Evolutionary conservation across 2,888 invertebrate species (phyloP).

Genomic region (Nomada fabriciana): DNA sequence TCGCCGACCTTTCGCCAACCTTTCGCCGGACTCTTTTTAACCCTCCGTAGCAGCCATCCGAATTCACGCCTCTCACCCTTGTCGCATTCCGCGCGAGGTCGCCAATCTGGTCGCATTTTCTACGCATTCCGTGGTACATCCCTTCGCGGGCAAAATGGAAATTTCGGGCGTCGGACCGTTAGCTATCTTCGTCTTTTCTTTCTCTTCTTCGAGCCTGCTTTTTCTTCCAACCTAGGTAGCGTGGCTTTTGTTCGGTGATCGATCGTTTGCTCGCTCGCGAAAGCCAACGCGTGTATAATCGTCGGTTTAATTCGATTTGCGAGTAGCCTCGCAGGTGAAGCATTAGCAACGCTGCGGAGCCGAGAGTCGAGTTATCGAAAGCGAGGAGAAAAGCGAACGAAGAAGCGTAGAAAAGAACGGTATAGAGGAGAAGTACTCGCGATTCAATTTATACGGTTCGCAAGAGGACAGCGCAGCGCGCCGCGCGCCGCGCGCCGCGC

Average conservation of each 20-base stretch:
- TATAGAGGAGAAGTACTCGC: slow-evolving; percentile 41
- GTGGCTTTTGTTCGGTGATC: neutral
- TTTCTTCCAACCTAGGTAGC: neutral
- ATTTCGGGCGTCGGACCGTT: slow-evolving; percentile 38
- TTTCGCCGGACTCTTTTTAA: slow-evolving; percentile 43
- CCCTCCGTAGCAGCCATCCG: slow-evolving; percentile 7
- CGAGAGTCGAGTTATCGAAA: slow-evolving; percentile 44
- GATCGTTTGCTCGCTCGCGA: slow-evolving; percentile 33
- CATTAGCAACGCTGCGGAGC: slow-evolving; percentile 46
- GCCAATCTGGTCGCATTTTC: slow-evolving; percentile 41
- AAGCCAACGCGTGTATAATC: slow-evolving; percentile 50
- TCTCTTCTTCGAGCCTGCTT: no score
- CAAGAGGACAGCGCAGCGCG: slow-evolving; percentile 28
- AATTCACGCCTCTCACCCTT: slow-evolving; percentile 35
- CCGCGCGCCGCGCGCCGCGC: no score
- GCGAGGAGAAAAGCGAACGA: slow-evolving; percentile 7
- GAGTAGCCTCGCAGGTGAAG: slow-evolving; percentile 15
- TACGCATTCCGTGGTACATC: slow-evolving; percentile 1
- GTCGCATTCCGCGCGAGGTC: slow-evolving; percentile 49
- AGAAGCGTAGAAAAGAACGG: neutral
- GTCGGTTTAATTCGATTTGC: slow-evolving; percentile 52
- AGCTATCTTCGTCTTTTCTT: no score
- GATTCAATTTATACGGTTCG: slow-evolving; percentile 67
- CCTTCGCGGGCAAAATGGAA: slow-evolving; percentile 12
- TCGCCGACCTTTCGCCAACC: slow-evolving; percentile 22